Base-by-base conservation (phyloP, 2,888 invertebrate genomes). In the Reticulitermes lucifugus region DNA sequence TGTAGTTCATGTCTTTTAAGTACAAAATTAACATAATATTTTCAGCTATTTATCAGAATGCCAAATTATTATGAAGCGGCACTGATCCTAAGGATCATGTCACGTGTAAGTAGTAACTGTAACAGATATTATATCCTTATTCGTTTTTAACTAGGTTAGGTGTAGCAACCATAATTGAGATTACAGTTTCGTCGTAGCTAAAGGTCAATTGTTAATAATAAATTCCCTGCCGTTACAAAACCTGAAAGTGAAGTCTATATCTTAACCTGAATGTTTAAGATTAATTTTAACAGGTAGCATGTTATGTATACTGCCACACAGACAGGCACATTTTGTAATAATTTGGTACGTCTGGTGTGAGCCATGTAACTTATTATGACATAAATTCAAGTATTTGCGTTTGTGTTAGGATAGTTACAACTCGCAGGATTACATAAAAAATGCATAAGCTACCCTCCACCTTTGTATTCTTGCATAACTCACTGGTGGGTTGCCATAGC, bases 51-150 rank as follows among this genome's bases (percentile, higher is more conserved):
- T 7, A 41, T 14, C 35, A 18, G 41, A 35, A 95, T 95, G 95
- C 95, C 95, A 83, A 91, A 93, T 0, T 95, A 93, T 0, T 95
- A 96, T 89, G 95, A 96, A 90, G 90, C 95, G 90, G 93, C 94
- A 79, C 80, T 95, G 87, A 91, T 95, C 89, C 89, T 95, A 86
- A 92, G 94, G 86, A 89, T 92, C 71, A 94, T 95, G 94, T 92
- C 94, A 12, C 94, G 94, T 91, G 93, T 93, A 90, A 87, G 85
- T 87, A 80, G 70, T 71, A 83, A 60, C 51, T 14, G 65, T 86
- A 83, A 80, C 51, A 70, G 51, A 70, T 21, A 18, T 51, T 46
- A 43, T 29, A 9, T n/a, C 7, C 7, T 14, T 22, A 9, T 22
- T 29, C 7, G 12, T 22, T 75, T 22, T 1, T 75, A 29, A 22